Evolutionary conservation across 2,888 invertebrate species (phyloP), one percentile per base, ranked within the genome.

Genomic region (Drosophila paracracens): DNA sequence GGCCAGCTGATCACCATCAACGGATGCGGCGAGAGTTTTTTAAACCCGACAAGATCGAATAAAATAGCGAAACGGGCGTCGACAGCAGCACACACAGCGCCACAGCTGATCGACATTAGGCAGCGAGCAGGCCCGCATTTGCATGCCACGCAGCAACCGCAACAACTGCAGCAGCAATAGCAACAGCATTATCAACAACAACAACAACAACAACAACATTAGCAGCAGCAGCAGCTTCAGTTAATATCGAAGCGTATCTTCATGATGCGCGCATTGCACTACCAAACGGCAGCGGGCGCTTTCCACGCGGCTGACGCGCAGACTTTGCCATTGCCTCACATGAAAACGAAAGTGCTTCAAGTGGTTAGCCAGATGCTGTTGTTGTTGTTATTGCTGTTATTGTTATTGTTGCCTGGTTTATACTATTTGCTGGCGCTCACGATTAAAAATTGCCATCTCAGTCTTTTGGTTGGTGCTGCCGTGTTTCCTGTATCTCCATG

Each of bases 261-360:
- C 70, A 75, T 72, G 81, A 89, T 86, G 86, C 82, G 84, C 88
- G 84, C 88, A 80, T 88, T 82, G 74, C 85, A 85, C 85, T 88
- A 82, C 88, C 82, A 75, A 75, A 70, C 43, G 72, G 64, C 81
- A 73, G 65, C 75, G 68, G 74, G 70, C 86, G 85, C 90, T 89
- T 87, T 90, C 88, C 86, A 90, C 64, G 70, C 81, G 74, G 68
- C 81, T 81, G 86, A 61, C 70, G 69, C 56, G 63, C 63, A 56
- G 59, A 54, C 68, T 67, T 59, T 64, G 72, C 56, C 67, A 65
- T 74, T 76, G 90, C 82, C 86, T 88, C 79, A 76, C 86, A 91
- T 84, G 92, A 92, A 92, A 92, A 91, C 91, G 92, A 92, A 92
- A 92, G 91, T 89, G 89, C 81, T 83, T 79, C 84, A 87, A 87